Evolutionary conservation across 2,113 vertebrate species (phyloP).

Genomic region (Chloroceryle aenea): DNA sequence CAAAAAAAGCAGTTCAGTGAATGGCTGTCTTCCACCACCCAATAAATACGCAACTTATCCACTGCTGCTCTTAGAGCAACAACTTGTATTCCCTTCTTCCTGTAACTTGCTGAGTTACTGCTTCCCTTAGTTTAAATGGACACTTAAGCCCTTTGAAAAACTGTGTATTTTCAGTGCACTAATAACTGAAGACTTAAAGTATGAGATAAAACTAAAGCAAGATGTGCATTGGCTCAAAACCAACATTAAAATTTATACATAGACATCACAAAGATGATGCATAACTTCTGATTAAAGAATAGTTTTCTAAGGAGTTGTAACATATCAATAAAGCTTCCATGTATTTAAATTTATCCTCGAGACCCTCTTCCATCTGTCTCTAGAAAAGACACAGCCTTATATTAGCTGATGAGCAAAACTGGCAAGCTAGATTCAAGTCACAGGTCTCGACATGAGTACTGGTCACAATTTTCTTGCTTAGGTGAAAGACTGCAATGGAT

Average conservation of each 20-base stretch:
- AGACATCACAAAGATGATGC: background rate
- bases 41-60: background rate
- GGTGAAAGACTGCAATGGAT: background rate
- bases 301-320: background rate
- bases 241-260: background rate
- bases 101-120: background rate
- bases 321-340: background rate
- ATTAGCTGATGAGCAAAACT: background rate
- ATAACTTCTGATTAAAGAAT: background rate
- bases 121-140: background rate
- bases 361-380: background rate
- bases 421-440: background rate
- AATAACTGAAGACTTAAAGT: background rate
- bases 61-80: background rate
- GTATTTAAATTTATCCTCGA: background rate
- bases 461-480: background rate
- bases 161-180: accelerated
- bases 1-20: background rate
- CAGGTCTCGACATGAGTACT: background rate
- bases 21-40: background rate
- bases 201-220: background rate
- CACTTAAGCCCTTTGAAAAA: background rate
- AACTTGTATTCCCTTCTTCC: background rate
- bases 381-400: background rate
- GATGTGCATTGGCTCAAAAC: background rate